Evolutionary conservation across 2,888 invertebrate species (phyloP), one percentile per base, ranked within the genome.

Genomic region (Agonopterix arenella): DNA sequence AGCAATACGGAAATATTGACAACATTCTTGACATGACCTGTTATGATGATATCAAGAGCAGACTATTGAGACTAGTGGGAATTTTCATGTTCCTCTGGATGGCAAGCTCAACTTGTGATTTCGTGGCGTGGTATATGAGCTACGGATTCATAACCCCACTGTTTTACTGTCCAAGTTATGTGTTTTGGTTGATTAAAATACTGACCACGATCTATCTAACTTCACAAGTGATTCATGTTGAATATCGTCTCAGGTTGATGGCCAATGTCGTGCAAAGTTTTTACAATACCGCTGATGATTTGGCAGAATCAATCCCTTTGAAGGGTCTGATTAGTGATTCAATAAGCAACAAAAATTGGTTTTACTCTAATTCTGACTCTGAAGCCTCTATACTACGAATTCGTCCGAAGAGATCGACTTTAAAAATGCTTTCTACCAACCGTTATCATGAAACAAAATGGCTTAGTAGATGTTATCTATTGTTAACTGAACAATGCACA

Each of bases 161-260:
- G 0, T 41, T 65, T 1, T 80, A 71, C 55, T 60, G 70, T 1
- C 16, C 72, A 8, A 50, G 71, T 4, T 83, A 82, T 52, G 18
- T 80, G 2, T 83, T 70, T 60, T 54, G 81, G 13, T 62, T 76
- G n/a, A 70, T 82, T 38, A 85, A 84, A 69, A 79, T 83, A 13
- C 52, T 82, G 1, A 79, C 77, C 1, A 76, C 66, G 4, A 51
- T 84, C 16, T 78, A 84, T 57, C 60, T 84, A 16, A 75, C 76
- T 36, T 67, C 73, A 18, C 78, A 85, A 52, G 66, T 78, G 4
- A 68, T 73, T 58, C 73, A 81, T 1, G 64, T 80, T 8, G 75
- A 78, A 54, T 64, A 59, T 44, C 66, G 84, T 45, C 51, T 85
- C n/a, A 62, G 57, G 48, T 61, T 66, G 11, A 64, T 84, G 3